Evolutionary conservation across 1,140 invertebrate genomes (phyloP).

Genomic region (Pachypeltis micranthus): DNA sequence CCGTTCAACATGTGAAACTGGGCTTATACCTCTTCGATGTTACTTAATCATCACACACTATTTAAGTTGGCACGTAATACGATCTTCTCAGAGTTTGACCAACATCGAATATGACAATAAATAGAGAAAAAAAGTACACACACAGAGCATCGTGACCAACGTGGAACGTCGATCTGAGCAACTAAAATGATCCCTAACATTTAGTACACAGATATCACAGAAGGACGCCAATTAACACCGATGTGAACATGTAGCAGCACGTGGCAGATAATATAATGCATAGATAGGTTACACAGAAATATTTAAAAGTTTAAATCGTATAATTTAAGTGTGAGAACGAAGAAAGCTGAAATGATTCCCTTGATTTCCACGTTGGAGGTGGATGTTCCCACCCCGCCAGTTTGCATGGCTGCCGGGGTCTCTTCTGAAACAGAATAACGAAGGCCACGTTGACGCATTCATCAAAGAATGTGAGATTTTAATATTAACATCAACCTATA

Average conservation of each 20-base stretch:
- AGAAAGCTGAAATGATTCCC: not conserved
- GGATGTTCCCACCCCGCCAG: slow-evolving; percentile 33
- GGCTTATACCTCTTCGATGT: too few species aligned
- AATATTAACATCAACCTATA: too few species aligned
- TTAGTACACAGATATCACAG: slow-evolving; percentile 3
- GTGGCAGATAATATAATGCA: not conserved
- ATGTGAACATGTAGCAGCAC: not conserved
- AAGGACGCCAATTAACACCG: not conserved
- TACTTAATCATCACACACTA: too few species aligned
- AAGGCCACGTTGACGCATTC: too few species aligned
- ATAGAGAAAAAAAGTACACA: too few species aligned
- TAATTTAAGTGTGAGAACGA: not conserved
- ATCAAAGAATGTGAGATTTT: too few species aligned
- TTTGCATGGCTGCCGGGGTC: slow-evolving; percentile 45
- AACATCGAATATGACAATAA: too few species aligned
- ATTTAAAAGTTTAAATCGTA: not conserved
- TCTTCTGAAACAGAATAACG: slow-evolving; percentile 32
- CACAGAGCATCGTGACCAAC: too few species aligned
- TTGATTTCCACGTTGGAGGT: too few species aligned
- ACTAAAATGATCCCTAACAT: not conserved
- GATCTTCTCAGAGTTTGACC: too few species aligned
- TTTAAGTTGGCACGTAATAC: too few species aligned
- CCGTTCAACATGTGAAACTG: too few species aligned
- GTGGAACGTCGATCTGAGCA: not conserved
- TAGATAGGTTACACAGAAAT: not conserved